Evolutionary conservation across 2,797 vertebrate genomes (phyloP).

Genomic region (Enteromius afrohamiltoni): DNA sequence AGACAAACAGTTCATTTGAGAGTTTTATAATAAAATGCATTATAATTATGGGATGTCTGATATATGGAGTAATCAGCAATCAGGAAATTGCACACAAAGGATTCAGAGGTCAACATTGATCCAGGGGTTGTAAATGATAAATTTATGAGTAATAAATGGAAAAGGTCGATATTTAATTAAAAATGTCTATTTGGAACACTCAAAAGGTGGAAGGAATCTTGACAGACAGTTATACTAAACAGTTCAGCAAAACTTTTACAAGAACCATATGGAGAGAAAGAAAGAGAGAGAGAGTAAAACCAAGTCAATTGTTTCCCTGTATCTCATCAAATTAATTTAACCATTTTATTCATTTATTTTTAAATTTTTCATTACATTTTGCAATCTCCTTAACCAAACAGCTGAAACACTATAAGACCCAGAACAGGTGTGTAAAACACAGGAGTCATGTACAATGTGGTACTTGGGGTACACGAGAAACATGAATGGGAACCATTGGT

Average conservation of each 20-base stretch:
- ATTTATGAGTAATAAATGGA: constrained; percentile 18
- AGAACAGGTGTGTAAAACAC: not conserved
- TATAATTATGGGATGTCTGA: not conserved
- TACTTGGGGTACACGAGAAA: not conserved
- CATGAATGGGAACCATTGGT: not conserved
- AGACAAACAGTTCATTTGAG: not conserved
- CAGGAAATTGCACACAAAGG: not conserved
- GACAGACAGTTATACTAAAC: not conserved
- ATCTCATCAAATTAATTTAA: not conserved
- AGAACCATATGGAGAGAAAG: not conserved
- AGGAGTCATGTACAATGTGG: not conserved
- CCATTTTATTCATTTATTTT: too few species aligned
- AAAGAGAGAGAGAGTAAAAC: too few species aligned
- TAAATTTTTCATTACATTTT: not conserved
- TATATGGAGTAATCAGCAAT: not conserved
- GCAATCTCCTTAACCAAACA: not conserved
- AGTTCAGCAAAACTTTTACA: not conserved
- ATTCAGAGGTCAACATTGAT: constrained; percentile 7
- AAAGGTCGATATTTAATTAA: constrained; percentile 11
- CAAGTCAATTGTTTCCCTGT: not conserved
- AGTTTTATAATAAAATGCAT: constrained; percentile 5
- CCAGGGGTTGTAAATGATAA: too few species aligned
- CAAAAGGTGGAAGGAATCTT: not conserved
- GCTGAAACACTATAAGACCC: not conserved
- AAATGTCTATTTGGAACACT: not conserved